Evolutionary conservation across 2,888 invertebrate genomes (phyloP), one percentile per base, ranked within the genome.

Genomic region (Heliconius cydno): DNA sequence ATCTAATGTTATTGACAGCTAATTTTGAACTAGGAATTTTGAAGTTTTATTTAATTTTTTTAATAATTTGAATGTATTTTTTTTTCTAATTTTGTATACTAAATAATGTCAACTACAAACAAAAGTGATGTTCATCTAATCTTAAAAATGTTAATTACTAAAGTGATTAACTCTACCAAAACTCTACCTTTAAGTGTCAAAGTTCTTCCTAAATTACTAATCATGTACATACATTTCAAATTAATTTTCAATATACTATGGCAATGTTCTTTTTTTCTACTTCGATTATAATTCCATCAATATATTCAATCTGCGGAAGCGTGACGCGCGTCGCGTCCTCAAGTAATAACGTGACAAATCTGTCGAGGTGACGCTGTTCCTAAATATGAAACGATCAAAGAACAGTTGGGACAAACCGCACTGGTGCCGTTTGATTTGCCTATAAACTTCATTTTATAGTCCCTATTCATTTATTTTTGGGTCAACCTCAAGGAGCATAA

Each of bases 281-380:
- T 41, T 68, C 76, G 77, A 82, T 83, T 80, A 81, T 80, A 81
- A 81, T 83, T 79, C 78, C 81, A 76, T 76, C 77, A 80, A 79
- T 82, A 60, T 22, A 70, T 70, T 22, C 22, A 30, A 81, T 73
- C 78, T 81, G 76, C 81, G 83, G 77, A 80, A 77, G 79, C 78
- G 75, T 85, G 85, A 85, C 85, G 85, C 85, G 84, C 82, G 79
- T 70, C 78, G 70, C 82, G 81, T 82, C 79, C 82, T 77, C 80
- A 84, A 83, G 82, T 83, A 83, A 84, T 85, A 76, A 83, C 83
- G 85, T 84, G 87, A 87, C 87, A 87, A 84, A 85, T 82, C 78
- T 82, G 84, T 82, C 79, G 77, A 76, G 82, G 82, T 87, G 87
- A 87, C 87, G 86, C 84, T 83, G 77, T 77, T 80, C 81, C 84